A percentile compares a stretch with the other conserved stretches of the same genome.
Evolutionary conservation across 2,113 vertebrate species (phyloP).

Genomic region (Pterophyllum scalare): DNA sequence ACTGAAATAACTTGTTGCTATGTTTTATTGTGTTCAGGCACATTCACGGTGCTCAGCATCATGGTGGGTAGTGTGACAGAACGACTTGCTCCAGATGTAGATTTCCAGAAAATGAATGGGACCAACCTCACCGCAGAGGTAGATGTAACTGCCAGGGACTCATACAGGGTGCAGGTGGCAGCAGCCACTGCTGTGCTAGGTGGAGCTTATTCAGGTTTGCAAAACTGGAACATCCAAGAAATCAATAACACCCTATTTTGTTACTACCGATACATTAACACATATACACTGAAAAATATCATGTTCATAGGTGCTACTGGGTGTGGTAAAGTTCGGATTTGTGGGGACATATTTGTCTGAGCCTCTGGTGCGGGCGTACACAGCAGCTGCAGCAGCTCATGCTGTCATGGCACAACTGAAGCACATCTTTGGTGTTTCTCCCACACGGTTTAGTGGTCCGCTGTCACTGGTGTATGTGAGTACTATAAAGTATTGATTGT

Average conservation of each 20-base stretch:
- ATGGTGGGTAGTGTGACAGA: conserved; percentile 95
- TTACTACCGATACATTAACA: not conserved
- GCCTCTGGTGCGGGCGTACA: conserved; percentile 92
- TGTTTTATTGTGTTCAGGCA: conserved; percentile 81
- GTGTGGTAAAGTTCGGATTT: conserved; percentile 92
- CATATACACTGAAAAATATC: not conserved
- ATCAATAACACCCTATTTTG: not conserved
- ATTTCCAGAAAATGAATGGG: conserved; percentile 77
- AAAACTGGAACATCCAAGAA: not conserved
- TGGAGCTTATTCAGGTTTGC: conserved; percentile 91
- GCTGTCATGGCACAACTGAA: conserved; percentile 93
- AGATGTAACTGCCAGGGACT: conserved; percentile 74
- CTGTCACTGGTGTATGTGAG: conserved; percentile 90
- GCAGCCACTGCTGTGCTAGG: conserved; percentile 87
- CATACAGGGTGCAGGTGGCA: conserved; percentile 86
- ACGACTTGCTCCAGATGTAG: conserved; percentile 80
- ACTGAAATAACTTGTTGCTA: not conserved
- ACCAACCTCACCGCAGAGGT: conserved; percentile 72
- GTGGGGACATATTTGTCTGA: conserved; percentile 96
- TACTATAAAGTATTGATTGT: conserved; percentile 19
- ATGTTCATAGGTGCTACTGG: conserved; percentile 85
- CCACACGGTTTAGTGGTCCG: conserved; percentile 80
- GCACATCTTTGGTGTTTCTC: conserved; percentile 86
- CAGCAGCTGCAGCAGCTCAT: conserved; percentile 88
- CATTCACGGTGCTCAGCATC: conserved; percentile 94